A percentile compares a stretch with the other conserved stretches of the same genome.
Conservation (phyloP, 2,797 vertebrate species). For the Cynodonichthys magdalenae region DNA sequence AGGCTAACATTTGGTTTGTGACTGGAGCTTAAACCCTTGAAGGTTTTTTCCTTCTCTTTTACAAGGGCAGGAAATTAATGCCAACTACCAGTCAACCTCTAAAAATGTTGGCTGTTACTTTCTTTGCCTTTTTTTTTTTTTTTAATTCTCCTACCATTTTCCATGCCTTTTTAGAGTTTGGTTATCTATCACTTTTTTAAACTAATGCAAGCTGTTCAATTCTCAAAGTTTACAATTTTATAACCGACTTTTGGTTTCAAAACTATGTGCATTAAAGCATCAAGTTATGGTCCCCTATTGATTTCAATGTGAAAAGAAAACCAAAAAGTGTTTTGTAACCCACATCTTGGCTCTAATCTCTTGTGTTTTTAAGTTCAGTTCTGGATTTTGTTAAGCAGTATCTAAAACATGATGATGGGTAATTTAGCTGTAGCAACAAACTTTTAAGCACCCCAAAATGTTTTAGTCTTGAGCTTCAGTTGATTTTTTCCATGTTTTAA, state of each 20-base stretch:
- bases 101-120: neutral
- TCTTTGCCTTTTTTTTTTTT: neutral
- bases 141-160: neutral
- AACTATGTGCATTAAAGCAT: neutral
- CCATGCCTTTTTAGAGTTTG: neutral
- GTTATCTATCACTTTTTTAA: neutral
- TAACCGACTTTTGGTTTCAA: neutral
- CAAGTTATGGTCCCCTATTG: neutral
- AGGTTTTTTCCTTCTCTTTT: slow-evolving; percentile 21
- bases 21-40: slow-evolving; percentile 21
- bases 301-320: neutral
- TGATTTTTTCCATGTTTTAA: slow-evolving; percentile 15
- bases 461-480: neutral
- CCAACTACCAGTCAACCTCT: slow-evolving; percentile 17
- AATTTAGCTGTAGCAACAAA: slow-evolving; percentile 7
- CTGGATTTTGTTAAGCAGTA: neutral
- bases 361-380: neutral
- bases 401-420: neutral
- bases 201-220: neutral
- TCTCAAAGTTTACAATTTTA: neutral
- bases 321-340: neutral
- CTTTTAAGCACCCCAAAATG: no score
- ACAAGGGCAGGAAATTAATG: slow-evolving; percentile 45
- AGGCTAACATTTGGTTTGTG: slow-evolving; percentile 43
- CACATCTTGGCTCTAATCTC: no score